Base-by-base conservation (phyloP, 2,797 vertebrate species). In the Carcharodon carcharias region DNA sequence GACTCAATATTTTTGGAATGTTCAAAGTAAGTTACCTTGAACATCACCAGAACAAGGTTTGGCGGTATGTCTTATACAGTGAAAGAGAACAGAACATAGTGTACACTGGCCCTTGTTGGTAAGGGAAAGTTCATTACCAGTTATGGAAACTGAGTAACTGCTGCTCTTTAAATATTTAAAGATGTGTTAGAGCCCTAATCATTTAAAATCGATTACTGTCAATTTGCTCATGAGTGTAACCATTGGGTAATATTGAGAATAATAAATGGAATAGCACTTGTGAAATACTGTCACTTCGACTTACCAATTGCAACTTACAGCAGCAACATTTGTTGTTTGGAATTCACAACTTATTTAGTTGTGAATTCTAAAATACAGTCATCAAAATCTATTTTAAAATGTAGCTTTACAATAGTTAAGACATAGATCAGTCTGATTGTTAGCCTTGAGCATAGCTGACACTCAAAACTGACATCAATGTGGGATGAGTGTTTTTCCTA, bases 1-100 rank as follows among this genome's bases (percentile, higher is more conserved):
- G 96, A 97, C 96, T 97, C 97, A 97, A 97, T 88, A 96, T 96
- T 58, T 35, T 11, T 96, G 96, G 96, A 97, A 97, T 97, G 97
- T 96, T 96, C 80, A 96, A 97, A 96, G 93, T 96, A 96, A 96
- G 88, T 96, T 69, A 96, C 96, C 96, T 96, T 96, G 96, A 96
- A 96, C 96, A 71, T 96, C 82, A 97, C 96, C 56, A 95, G 87
- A 96, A 88, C 54, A 54, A 21, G 9, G 69, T 56, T 77, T 77
- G 35, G 35, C 31, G 28, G 28, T 77, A 95, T 21, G 69, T 95
- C 69, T 77, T 31, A 54, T 35, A 6, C 50, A 21, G 28, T 95
- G 94, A 95, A 54, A 58, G n/a, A 45, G 69, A 54, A 95, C 94
- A 95, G 94, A 71, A 77, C 94, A 95, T 31, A 26, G 18, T 77